Evolutionary conservation across 2,888 invertebrate species (phyloP).

Genomic region (Geotrupes spiniger): DNA sequence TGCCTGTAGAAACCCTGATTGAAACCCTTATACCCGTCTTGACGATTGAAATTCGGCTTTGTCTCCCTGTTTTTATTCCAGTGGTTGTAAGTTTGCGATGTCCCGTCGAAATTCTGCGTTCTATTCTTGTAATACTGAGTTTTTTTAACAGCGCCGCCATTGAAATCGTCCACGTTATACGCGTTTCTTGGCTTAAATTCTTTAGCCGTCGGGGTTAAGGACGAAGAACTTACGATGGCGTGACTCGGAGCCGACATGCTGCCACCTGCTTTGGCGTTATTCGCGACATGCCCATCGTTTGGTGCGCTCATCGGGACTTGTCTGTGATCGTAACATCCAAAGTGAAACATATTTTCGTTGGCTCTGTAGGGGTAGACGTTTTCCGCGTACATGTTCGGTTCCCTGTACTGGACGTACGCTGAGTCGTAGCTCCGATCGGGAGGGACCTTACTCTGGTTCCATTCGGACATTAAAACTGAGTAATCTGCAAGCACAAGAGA

Average conservation of each 20-base stretch:
- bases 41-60: neutral
- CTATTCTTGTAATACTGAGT: slow-evolving; percentile 5
- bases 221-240: slow-evolving; percentile 18
- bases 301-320: neutral
- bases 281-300: too few species aligned
- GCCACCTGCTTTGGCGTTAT: too few species aligned
- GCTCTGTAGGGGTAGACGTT: neutral
- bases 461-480: neutral
- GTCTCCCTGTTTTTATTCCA: neutral
- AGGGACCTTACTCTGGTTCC: neutral
- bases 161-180: neutral
- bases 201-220: slow-evolving; percentile 26
- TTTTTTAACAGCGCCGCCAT: slow-evolving; percentile 13
- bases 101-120: slow-evolving; percentile 6
- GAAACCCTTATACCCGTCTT: neutral
- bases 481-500: too few species aligned
- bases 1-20: neutral
- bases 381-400: neutral
- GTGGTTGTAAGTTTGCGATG: neutral
- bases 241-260: neutral
- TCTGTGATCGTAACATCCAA: neutral
- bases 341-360: neutral
- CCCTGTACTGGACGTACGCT: neutral
- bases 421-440: neutral
- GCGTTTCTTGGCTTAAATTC: slow-evolving; percentile 26